phyloP scores from a whole-genome alignment of 2,888 invertebrate genomes.

The Periphyllus acericola region DNA sequence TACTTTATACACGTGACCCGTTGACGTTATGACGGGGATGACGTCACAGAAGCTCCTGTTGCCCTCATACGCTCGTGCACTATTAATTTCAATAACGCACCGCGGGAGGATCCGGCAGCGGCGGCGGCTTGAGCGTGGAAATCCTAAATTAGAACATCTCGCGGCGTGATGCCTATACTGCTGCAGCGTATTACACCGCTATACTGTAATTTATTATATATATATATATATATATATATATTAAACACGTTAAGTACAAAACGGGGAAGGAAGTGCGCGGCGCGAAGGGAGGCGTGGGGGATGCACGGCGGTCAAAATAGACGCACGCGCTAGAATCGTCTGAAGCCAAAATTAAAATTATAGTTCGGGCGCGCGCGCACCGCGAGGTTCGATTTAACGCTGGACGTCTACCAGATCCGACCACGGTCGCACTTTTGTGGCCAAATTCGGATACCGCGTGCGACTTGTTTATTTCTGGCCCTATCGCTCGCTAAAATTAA shows the following conservation, averaged over 20 bases:
- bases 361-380: constrained; percentile 13
- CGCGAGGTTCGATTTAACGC: constrained; percentile 36
- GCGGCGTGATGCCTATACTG: not conserved
- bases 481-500: constrained; percentile 43
- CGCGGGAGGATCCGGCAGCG: constrained; percentile 33
- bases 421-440: constrained; percentile 24
- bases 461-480: constrained; percentile 50
- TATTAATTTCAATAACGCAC: constrained; percentile 42
- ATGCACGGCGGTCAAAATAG: constrained; percentile 8
- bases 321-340: not conserved
- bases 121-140: constrained; percentile 2
- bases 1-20: constrained; percentile 37
- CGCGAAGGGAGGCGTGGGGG: not conserved
- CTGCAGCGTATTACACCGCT: not conserved
- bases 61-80: not conserved
- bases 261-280: not conserved
- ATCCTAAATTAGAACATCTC: constrained; percentile 30
- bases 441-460: constrained; percentile 51
- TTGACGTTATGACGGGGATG: constrained; percentile 40
- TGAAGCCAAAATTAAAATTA: constrained; percentile 42
- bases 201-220: too few species aligned
- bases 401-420: constrained; percentile 46
- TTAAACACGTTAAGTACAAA: not conserved
- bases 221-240: too few species aligned
- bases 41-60: constrained; percentile 54